Base-by-base conservation (phyloP, 2,797 vertebrate genomes). In the Arctocebus calabarensis region DNA sequence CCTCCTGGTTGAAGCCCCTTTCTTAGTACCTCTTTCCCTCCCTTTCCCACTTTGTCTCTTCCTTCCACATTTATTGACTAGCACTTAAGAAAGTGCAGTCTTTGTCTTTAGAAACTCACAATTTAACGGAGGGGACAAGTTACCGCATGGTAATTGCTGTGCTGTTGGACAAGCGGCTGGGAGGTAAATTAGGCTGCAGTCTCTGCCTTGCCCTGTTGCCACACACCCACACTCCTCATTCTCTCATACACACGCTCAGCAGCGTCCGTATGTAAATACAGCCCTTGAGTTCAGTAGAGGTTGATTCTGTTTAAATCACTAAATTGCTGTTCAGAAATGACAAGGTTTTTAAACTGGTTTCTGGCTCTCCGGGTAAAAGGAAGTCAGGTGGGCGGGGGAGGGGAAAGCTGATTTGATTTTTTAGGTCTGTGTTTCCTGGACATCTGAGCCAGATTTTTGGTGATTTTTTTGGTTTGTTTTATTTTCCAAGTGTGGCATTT, bases 251-350 rank as follows among this genome's bases (percentile, higher is more conserved):
- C 11, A 34, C 4, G 48, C 27, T 95, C 66, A 45, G 92, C 84
- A 89, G 57, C 66, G 64, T 40, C 64, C 70, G 3, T 84, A 22
- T 64, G 48, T 59, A 84, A 87, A 89, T 70, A 91, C 92, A 62
- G 57, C 62, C 66, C 94, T 66, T 20, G 17, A n/a, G 79, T 90
- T 92, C 40, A 61, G 37, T 91, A n/a, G 57, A 88, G 23, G 16
- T 75, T 68, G 81, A 84, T 88, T 90, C 52, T 74, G 16, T 93
- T 77, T 70, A 78, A 90, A 64, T 78, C 86, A 92, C 87, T 88
- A 83, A 74, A 57, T 94, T 86, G 23, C 66, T 75, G 37, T 90
- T 91, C 79, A 91, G 70, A 93, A 96, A 68, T 48, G 68, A 66
- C 27, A 23, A 22, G 27, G 2, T 82, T 59, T 94, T 95, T 78